phyloP scores from a whole-genome alignment of 2,797 vertebrate genomes.

The Tragelaphus eurycerus region DNA sequence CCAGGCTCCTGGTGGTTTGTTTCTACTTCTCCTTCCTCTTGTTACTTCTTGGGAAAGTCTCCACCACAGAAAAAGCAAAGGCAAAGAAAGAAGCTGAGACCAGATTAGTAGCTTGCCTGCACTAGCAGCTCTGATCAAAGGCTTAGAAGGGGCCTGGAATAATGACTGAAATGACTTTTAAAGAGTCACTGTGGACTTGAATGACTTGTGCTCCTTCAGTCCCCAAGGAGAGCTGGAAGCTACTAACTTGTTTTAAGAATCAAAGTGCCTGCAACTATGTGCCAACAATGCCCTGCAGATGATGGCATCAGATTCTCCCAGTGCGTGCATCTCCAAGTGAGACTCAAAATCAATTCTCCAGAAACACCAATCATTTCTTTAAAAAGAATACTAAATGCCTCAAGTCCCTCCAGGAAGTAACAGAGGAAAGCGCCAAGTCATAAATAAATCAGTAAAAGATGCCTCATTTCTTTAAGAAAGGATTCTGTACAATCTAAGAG shows the following conservation, averaged over 20 bases:
- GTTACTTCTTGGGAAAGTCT: background rate
- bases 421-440: background rate
- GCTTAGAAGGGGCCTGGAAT: background rate
- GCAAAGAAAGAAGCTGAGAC: background rate
- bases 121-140: background rate
- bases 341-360: background rate
- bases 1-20: background rate
- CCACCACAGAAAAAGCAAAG: background rate
- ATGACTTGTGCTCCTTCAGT: background rate
- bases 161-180: background rate
- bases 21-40: background rate
- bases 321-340: background rate
- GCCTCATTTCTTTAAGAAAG: background rate
- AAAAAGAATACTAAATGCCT: background rate
- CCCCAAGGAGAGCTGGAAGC: background rate
- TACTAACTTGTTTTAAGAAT: background rate
- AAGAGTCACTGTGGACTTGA: background rate
- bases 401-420: background rate
- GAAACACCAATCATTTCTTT: background rate
- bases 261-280: background rate
- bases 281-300: background rate
- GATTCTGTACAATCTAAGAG: background rate
- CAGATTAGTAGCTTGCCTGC: background rate
- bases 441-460: constrained; percentile 35
- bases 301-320: background rate